Percentiles rank a stretch among this genome's conserved stretches.
Conservation (phyloP, 2,797 vertebrate genomes). For the Stomatorhinus walkeri region DNA sequence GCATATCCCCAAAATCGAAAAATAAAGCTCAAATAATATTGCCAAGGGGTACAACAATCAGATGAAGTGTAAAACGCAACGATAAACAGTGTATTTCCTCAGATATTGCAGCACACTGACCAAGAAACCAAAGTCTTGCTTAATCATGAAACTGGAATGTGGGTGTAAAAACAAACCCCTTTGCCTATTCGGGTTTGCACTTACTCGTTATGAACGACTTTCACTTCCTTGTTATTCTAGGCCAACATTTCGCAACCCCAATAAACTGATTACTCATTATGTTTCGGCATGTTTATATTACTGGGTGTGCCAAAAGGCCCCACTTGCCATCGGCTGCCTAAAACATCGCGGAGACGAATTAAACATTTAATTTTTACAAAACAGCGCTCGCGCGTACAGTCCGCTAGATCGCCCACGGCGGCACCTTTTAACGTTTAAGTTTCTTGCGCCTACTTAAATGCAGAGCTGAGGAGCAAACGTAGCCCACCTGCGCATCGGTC, state of each 20-base stretch:
- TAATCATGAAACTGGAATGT: slow-evolving; percentile 17
- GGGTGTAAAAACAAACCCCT: background rate
- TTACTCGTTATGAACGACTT: slow-evolving; percentile 48
- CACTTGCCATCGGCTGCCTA: background rate
- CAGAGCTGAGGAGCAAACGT: slow-evolving; percentile 29
- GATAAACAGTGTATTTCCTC: slow-evolving; percentile 7
- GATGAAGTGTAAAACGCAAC: background rate
- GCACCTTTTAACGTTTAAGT: background rate
- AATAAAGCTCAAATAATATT: background rate
- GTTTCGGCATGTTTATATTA: slow-evolving; percentile 28
- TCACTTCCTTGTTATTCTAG: slow-evolving; percentile 57
- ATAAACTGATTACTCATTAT: slow-evolving; percentile 20
- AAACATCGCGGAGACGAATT: background rate
- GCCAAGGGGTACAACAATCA: background rate
- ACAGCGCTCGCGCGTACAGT: background rate
- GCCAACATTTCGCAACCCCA: slow-evolving; percentile 54
- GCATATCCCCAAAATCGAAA: background rate
- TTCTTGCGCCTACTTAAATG: background rate
- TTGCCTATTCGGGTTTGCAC: slow-evolving; percentile 33
- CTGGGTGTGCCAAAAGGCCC: background rate
- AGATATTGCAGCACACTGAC: slow-evolving; percentile 4
- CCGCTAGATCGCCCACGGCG: background rate
- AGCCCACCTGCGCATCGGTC: slow-evolving; percentile 85
- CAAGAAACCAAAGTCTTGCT: slow-evolving; percentile 11
- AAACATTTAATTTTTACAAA: background rate